Evolutionary conservation across 2,888 invertebrate genomes (phyloP).

Genomic region (Acheta domesticus): DNA sequence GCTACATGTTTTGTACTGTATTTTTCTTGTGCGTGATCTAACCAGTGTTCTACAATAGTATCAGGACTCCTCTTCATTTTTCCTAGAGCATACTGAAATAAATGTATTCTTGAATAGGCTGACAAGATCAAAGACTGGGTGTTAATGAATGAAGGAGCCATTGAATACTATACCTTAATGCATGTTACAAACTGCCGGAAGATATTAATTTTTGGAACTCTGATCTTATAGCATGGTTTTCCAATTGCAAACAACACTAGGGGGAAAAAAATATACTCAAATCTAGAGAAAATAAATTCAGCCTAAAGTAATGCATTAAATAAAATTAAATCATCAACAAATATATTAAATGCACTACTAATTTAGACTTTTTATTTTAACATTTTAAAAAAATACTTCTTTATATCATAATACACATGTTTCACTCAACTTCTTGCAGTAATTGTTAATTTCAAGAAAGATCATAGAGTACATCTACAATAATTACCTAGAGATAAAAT

Average conservation of each 20-base stretch:
- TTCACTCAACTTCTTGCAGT: no score
- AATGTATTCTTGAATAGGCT: no score
- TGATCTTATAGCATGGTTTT: constrained; percentile 65
- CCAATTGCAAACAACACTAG: constrained; percentile 69
- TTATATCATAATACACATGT: no score
- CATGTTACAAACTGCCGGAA: constrained; percentile 61
- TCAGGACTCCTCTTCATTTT: constrained; percentile 45
- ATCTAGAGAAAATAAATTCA: no score
- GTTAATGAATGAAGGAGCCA: no score
- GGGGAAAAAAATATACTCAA: constrained; percentile 41
- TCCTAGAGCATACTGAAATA: constrained; percentile 46
- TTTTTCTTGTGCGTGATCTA: constrained; percentile 65
- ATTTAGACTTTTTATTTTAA: not conserved
- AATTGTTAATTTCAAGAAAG: no score
- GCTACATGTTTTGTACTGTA: constrained; percentile 61
- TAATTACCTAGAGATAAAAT: constrained; percentile 61
- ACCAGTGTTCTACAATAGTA: constrained; percentile 60
- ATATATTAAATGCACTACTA: not conserved
- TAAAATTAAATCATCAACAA: no score
- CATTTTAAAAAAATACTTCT: no score
- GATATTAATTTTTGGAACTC: constrained; percentile 69
- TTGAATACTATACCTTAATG: no score
- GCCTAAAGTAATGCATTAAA: no score
- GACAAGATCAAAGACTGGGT: no score
- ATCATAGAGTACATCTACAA: no score